A percentile compares a stretch with the other conserved stretches of the same genome.
Evolutionary conservation across 2,888 invertebrate species (phyloP).

Genomic region (Phoenoteleia sp.): DNA sequence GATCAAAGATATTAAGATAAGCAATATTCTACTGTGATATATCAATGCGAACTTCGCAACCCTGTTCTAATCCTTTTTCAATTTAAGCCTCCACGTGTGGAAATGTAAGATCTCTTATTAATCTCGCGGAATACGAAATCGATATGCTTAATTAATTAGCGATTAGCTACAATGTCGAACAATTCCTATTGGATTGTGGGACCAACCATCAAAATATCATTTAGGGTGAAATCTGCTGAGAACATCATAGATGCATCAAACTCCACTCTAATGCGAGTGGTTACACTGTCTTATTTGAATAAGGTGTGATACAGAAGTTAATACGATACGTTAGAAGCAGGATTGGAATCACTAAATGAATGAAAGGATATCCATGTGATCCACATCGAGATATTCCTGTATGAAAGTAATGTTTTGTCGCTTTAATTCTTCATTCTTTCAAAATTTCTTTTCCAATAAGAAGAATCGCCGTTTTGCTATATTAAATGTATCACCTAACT

Average conservation of each 20-base stretch:
- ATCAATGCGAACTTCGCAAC: too few relatives aligned
- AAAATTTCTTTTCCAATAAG: not conserved
- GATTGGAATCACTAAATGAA: not conserved
- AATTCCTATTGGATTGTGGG: constrained; percentile 76
- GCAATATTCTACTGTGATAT: too few relatives aligned
- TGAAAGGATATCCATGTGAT: constrained; percentile 48
- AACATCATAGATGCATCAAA: constrained; percentile 79
- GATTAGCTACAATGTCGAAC: constrained; percentile 73
- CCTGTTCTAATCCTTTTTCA: too few relatives aligned
- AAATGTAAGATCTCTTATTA: too few relatives aligned
- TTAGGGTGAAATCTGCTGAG: constrained; percentile 75
- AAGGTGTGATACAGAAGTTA: constrained; percentile 81
- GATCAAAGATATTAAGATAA: too few relatives aligned
- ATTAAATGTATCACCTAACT: too few relatives aligned
- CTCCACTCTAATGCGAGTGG: constrained; percentile 79
- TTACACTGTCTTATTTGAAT: constrained; percentile 71
- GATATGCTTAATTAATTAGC: too few relatives aligned
- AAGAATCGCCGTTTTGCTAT: too few relatives aligned
- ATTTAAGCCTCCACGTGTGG: too few relatives aligned
- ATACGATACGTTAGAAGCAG: constrained; percentile 10
- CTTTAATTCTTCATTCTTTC: not conserved
- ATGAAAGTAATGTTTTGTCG: not conserved
- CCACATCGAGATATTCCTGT: constrained; percentile 48
- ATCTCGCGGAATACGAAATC: too few relatives aligned
- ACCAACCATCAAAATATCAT: constrained; percentile 76